Conservation (phyloP, 1,140 invertebrate genomes). For the Cephus cinctus region DNA sequence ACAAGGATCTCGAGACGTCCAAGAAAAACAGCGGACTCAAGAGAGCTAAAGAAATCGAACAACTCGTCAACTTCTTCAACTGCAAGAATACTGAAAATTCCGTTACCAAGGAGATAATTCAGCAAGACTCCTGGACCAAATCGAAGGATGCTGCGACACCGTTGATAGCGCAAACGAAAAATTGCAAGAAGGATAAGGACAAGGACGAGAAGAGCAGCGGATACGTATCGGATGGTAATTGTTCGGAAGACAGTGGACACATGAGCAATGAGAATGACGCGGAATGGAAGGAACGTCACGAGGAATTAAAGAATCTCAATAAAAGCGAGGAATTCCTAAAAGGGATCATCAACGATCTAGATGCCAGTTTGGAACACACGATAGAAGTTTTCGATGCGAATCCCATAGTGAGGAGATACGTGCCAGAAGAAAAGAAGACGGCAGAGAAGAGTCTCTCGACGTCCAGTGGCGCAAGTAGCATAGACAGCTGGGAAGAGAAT, state of each 20-base stretch:
- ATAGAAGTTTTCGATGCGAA: slow-evolving; percentile 34
- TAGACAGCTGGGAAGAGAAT: slow-evolving; percentile 36
- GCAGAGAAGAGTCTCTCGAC: slow-evolving; percentile 18
- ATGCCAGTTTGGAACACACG: slow-evolving; percentile 30
- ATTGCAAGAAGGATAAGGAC: slow-evolving; percentile 18
- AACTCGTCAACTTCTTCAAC: slow-evolving; percentile 54
- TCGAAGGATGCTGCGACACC: slow-evolving; percentile 8
- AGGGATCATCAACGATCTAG: slow-evolving; percentile 38
- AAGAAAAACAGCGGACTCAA: slow-evolving; percentile 13
- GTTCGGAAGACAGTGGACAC: slow-evolving; percentile 75
- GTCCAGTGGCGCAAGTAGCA: slow-evolving; percentile 23
- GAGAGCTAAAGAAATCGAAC: slow-evolving; percentile 44
- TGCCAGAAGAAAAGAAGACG: slow-evolving; percentile 5
- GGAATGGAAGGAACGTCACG: slow-evolving; percentile 36
- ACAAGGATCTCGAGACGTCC: not conserved
- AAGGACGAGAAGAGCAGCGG: slow-evolving; percentile 42
- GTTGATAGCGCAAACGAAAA: not conserved
- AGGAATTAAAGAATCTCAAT: slow-evolving; percentile 14
- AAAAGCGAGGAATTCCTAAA: slow-evolving; percentile 35
- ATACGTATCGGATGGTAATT: slow-evolving; percentile 52
- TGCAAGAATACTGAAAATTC: slow-evolving; percentile 41
- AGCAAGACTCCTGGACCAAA: slow-evolving; percentile 31
- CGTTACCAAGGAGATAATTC: slow-evolving; percentile 14
- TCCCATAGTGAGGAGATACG: slow-evolving; percentile 27
- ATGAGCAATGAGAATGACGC: slow-evolving; percentile 70